Conservation (phyloP, 2,113 vertebrate genomes). For the Vireo altiloquus region DNA sequence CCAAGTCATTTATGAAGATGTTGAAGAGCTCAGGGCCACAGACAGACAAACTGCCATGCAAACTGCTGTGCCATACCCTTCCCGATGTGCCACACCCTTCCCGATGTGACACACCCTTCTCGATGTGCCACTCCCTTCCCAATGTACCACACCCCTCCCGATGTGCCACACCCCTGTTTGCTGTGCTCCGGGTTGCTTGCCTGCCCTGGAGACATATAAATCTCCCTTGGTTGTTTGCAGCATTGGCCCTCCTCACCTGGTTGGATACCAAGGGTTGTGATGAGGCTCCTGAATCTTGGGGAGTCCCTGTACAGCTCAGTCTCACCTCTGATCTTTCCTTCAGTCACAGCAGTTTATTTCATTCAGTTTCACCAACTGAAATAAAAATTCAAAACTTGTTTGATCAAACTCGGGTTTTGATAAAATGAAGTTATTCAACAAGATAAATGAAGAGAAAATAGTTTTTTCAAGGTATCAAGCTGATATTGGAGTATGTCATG, state of each 20-base stretch:
- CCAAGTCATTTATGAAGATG: background rate
- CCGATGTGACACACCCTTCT: background rate
- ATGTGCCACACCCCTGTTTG: no score
- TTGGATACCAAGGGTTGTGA: background rate
- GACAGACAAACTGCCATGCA: fast-evolving
- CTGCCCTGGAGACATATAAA: background rate
- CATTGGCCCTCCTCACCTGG: fast-evolving
- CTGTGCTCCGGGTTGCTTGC: background rate
- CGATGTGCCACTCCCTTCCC: no score
- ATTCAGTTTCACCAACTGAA: fast-evolving
- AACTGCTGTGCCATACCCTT: background rate
- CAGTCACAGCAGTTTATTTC: fast-evolving
- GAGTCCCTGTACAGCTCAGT: fast-evolving
- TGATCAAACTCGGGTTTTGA: background rate
- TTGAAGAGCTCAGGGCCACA: background rate
- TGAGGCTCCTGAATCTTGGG: background rate
- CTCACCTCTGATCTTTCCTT: background rate
- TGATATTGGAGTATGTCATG: background rate
- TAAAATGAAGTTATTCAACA: background rate
- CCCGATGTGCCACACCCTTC: background rate
- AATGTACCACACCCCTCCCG: fast-evolving
- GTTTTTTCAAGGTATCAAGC: background rate
- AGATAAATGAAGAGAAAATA: background rate
- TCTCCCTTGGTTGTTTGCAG: background rate
- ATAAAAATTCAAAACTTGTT: background rate